Percentiles rank a stretch among this genome's conserved stretches.
phyloP scores from a whole-genome alignment of 2,888 invertebrate genomes.

The Buathra laborator region DNA sequence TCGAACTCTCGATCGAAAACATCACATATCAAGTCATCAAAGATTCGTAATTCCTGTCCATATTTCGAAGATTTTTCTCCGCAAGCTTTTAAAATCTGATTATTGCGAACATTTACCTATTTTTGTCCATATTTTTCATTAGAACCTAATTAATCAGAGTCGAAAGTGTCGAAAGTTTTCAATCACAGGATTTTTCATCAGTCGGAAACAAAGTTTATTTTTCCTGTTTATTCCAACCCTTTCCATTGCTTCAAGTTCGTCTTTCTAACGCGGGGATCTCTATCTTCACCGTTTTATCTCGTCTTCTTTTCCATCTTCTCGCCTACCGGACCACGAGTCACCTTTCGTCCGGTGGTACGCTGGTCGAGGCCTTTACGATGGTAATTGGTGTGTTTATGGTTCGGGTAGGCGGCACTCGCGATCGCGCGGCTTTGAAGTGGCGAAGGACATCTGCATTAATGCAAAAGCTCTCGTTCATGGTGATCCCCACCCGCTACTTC shows the following conservation, averaged over 20 bases:
- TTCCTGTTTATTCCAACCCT: slow-evolving; percentile 9
- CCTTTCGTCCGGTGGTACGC: slow-evolving; percentile 65
- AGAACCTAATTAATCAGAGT: background rate
- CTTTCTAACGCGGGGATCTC: slow-evolving; percentile 51
- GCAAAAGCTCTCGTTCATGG: slow-evolving; percentile 68
- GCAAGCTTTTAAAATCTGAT: no score
- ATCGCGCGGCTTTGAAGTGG: slow-evolving; percentile 79
- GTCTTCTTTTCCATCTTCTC: slow-evolving; percentile 51
- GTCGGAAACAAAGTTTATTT: slow-evolving; percentile 5
- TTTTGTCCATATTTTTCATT: background rate
- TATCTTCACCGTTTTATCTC: slow-evolving; percentile 64
- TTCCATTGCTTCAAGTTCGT: slow-evolving; percentile 30
- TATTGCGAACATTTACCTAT: no score
- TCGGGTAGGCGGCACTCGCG: slow-evolving; percentile 72
- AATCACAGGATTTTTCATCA: background rate
- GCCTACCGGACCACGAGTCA: slow-evolving; percentile 57
- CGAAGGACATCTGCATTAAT: slow-evolving; percentile 79
- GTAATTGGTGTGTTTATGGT: slow-evolving; percentile 81
- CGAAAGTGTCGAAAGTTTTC: background rate
- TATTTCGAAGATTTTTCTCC: slow-evolving; percentile 13
- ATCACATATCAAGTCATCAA: background rate
- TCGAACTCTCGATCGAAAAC: background rate
- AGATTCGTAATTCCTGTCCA: slow-evolving; percentile 3
- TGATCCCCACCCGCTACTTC: slow-evolving; percentile 43
- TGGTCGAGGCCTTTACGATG: slow-evolving; percentile 77